Evolutionary conservation across 2,888 invertebrate species (phyloP), one percentile per base, ranked within the genome.

Genomic region (Cenopis cana): DNA sequence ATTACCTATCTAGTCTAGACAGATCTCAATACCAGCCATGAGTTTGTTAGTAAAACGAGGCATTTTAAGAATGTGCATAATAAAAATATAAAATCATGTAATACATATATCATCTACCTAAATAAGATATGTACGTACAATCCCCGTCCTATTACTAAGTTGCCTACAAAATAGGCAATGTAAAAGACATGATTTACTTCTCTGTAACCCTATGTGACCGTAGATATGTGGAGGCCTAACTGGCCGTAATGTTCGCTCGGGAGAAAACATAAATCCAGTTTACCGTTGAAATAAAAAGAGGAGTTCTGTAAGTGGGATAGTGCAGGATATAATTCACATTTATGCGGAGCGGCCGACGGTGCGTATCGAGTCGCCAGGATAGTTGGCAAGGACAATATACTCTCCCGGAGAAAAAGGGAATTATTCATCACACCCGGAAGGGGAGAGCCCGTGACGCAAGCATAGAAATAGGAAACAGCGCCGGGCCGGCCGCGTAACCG

Each of bases 401-500:
- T 88, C 87, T 87, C 88, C 82, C 87, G 83, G 86, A 91, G 91
- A 91, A 90, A 91, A 93, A 91, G 89, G 89, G 93, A 93, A 93
- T 93, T 93, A 93, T 93, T 93, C 93, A 93, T 93, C 93, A 90
- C 92, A 93, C 93, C 93, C 93, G 93, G 93, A 93, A 93, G 93
- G 93, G 93, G 93, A 93, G 93, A 93, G 88, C 82, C 88, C 88
- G 87, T 93, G 93, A 92, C 93, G 93, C 93, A 93, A 93, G 90
- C 86, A 87, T 88, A 87, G 91, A 89, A 82, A 90, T 89, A 88
- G 89, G 90, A 90, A 89, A 87, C 87, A 85, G 87, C 82, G 79
- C 72, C 77, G 76, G 73, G 69, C 73, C 74, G 88, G 84, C 62
- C 85, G 70, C 84, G 66, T 80, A 90, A 84, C 79, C 68, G 69